Conservation (phyloP, 2,888 invertebrate genomes). For the Sinhomidia bicolor region DNA sequence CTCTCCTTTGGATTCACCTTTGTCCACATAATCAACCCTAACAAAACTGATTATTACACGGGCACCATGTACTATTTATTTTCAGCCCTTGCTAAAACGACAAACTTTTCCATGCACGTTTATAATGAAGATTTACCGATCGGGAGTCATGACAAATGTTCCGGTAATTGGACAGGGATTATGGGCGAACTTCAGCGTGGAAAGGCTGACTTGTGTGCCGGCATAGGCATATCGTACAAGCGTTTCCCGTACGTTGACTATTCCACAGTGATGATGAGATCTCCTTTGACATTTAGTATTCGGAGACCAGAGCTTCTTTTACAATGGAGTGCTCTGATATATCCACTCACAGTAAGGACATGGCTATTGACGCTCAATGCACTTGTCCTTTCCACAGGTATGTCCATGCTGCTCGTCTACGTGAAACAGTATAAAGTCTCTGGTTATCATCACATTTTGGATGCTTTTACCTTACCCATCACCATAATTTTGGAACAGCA, state of each 20-base stretch:
- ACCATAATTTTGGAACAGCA: too few species aligned
- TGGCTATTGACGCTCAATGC: background rate
- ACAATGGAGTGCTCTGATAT: slow-evolving; percentile 29
- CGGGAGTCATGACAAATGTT: background rate
- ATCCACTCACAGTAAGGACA: background rate
- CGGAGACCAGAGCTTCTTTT: background rate
- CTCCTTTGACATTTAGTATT: background rate
- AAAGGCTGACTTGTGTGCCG: slow-evolving; percentile 44
- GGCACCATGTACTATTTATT: background rate
- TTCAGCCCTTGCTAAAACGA: background rate
- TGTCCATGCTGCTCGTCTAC: too few species aligned
- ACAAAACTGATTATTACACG: too few species aligned
- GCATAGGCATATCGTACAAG: slow-evolving; percentile 24
- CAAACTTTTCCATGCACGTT: slow-evolving; percentile 2
- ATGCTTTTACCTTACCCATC: too few species aligned
- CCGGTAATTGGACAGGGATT: slow-evolving; percentile 62
- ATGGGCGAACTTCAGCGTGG: slow-evolving; percentile 44
- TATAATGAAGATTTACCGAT: background rate
- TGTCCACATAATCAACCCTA: too few species aligned
- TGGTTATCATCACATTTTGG: background rate
- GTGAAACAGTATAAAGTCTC: too few species aligned
- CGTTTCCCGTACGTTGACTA: slow-evolving; percentile 7
- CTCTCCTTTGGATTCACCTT: too few species aligned
- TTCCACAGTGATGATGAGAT: background rate
- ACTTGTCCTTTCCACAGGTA: too few species aligned